phyloP scores from a whole-genome alignment of 2,113 vertebrate genomes.

The Dipodomys stephensi region DNA sequence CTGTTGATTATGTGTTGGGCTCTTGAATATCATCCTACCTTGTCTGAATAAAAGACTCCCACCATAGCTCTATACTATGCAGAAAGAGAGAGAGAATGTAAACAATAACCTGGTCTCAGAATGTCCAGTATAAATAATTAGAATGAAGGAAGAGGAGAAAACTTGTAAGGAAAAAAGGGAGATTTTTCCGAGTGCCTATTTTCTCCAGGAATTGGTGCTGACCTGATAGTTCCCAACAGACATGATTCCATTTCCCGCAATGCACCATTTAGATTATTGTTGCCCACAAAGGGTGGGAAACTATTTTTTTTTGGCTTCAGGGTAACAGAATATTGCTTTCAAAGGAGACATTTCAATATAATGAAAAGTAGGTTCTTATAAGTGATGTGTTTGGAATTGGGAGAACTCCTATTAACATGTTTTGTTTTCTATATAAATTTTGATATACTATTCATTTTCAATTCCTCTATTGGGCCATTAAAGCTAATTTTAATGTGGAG shows the following conservation, averaged over 20 bases:
- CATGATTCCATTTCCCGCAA: slow-evolving; percentile 58
- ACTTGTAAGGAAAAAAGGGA: slow-evolving; percentile 69
- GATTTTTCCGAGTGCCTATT: slow-evolving; percentile 65
- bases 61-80: not conserved
- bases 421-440: slow-evolving; percentile 77
- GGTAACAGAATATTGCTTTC: slow-evolving; percentile 81
- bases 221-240: slow-evolving; percentile 61
- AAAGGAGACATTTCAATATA: slow-evolving; percentile 78
- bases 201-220: slow-evolving; percentile 75
- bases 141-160: not conserved
- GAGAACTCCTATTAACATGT: slow-evolving; percentile 61
- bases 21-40: slow-evolving; percentile 44
- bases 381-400: slow-evolving; percentile 64
- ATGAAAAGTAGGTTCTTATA: slow-evolving; percentile 64
- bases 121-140: slow-evolving; percentile 32
- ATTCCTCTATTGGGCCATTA: slow-evolving; percentile 70
- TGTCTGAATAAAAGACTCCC: slow-evolving; percentile 42
- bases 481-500: slow-evolving; percentile 59
- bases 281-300: slow-evolving; percentile 71
- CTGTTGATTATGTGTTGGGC: slow-evolving; percentile 37
- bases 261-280: slow-evolving; percentile 65
- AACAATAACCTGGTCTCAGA: slow-evolving; percentile 41
- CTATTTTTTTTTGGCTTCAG: slow-evolving; percentile 69
- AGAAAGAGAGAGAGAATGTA: slow-evolving; percentile 14
- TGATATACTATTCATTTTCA: slow-evolving; percentile 77